A percentile compares a stretch with the other conserved stretches of the same genome.
phyloP scores from a whole-genome alignment of 2,797 vertebrate species.

The Myripristis jacobus region DNA sequence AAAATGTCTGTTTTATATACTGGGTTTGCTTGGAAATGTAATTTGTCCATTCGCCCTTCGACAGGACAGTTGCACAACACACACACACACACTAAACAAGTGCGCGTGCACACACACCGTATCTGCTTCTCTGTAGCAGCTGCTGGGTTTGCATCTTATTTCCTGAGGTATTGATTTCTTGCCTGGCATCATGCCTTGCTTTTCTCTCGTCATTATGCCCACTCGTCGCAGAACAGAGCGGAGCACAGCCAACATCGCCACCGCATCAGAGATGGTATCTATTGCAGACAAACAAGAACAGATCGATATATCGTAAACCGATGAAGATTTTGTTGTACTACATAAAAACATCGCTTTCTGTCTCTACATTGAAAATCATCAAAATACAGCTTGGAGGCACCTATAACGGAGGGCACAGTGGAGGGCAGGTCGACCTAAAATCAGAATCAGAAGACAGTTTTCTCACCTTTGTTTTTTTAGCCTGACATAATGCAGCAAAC shows the following conservation, averaged over 20 bases:
- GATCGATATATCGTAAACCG: constrained; percentile 55
- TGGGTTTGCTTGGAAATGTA: constrained; percentile 54
- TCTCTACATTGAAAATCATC: background rate
- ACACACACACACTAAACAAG: constrained; percentile 11
- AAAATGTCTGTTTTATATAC: constrained; percentile 28
- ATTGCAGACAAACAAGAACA: constrained; percentile 53
- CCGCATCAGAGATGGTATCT: constrained; percentile 42
- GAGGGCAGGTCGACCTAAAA: too few relatives aligned
- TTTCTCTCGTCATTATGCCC: constrained; percentile 67
- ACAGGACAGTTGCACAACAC: constrained; percentile 52
- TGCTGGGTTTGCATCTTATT: constrained; percentile 77
- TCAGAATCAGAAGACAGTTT: too few relatives aligned
- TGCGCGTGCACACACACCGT: constrained; percentile 26
- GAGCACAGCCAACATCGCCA: constrained; percentile 49
- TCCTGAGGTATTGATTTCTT: constrained; percentile 73
- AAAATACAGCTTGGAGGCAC: background rate
- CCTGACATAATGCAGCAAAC: too few relatives aligned
- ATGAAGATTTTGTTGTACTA: constrained; percentile 41
- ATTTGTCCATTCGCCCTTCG: constrained; percentile 52
- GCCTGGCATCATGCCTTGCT: constrained; percentile 61
- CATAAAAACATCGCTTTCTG: constrained; percentile 12
- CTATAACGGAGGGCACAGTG: background rate
- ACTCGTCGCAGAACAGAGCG: constrained; percentile 53
- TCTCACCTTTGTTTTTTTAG: too few relatives aligned
- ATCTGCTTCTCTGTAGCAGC: constrained; percentile 64